Base-by-base conservation (phyloP, 2,888 invertebrate species). In the Clistopyga incitator region DNA sequence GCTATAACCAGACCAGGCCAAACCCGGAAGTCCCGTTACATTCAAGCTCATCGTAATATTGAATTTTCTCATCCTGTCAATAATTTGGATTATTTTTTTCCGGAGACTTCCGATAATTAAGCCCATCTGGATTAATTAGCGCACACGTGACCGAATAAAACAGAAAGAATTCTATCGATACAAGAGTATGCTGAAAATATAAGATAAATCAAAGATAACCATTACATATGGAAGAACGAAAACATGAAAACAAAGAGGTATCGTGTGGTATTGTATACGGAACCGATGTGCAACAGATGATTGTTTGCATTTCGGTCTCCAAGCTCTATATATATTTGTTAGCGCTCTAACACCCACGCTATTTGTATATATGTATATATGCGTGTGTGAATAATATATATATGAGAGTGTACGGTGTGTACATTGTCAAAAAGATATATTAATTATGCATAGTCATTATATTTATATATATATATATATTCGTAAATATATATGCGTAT, bases 401-500 rank as follows among this genome's bases (percentile, higher is more conserved):
- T 50, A 45, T 50, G n/a, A 6, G 67, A 78, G 78, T 76, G 50
- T 52, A 50, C 45, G 52, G 25, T 38, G 25, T 81, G 29, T 29
- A 29, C 29, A 29, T 29, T 29, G 29, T 38, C 34, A 34, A 59
- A 67, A 50, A 34, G 13, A 25, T 67, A 61, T 59, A 67, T 45
- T 45, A 45, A 11, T 45, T 45, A 45, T 45, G 45, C 45, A 45
- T 13, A 45, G 11, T 45, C 11, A 45, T 45, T 45, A 45, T 18
- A 64, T 38, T 38, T 74, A 70, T 84, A 83, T 79, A 56, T 84
- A 84, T 84, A 78, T 74, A n/a, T n/a, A n/a, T n/a, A 80, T 87
- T 77, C 78, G 59, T 74, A 82, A 72, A 87, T 85, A 81, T 79
- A 80, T 75, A 87, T 81, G 86, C 82, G 88, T 80, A 83, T 86